Evolutionary conservation across 2,888 invertebrate species (phyloP), one percentile per base, ranked within the genome.

Genomic region (Acleris cristana): DNA sequence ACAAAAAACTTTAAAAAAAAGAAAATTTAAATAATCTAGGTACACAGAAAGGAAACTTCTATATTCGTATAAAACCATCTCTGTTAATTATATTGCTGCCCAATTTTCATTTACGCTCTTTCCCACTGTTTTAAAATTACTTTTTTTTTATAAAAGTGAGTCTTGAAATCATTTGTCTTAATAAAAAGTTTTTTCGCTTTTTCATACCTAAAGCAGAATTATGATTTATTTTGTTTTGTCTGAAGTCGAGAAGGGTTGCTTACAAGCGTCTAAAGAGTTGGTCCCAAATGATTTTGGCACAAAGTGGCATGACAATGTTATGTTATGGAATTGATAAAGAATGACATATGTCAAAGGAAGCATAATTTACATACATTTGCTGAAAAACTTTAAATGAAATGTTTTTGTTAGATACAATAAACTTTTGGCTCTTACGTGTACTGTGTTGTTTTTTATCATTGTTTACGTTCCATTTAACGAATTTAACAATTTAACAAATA

Each of bases 171-270:
- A 67, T 67, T 67, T 57, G 53, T 69, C 56, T 65, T 71, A 74
- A 72, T 73, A 74, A 65, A 72, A 75, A 73, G 74, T 74, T 74
- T 69, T 73, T 74, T 56, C 55, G 72, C 69, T 67, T 73, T 73
- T 77, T 78, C 76, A 75, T 76, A 76, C 76, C 77, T 74, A 77
- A 75, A 79, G 79, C 81, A 80, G 81, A 82, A 86, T 87, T 85
- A 83, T 83, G 83, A 86, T 88, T 48, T 84, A 86, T 88, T 48
- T 84, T 85, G 79, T 79, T 79, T 78, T 77, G 81, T 78, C 76
- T 74, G 73, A 71, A 73, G 75, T 73, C 73, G 55, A 54, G 65
- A 65, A 65, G 70, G 45, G 58, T 76, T 71, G 64, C 78, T 74
- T 79, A 76, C 74, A 76, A 58, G 79, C 71, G 74, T 74, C 79